A percentile compares a stretch with the other conserved stretches of the same genome.
phyloP scores from a whole-genome alignment of 2,888 invertebrate genomes.

The Cephus runcator region DNA sequence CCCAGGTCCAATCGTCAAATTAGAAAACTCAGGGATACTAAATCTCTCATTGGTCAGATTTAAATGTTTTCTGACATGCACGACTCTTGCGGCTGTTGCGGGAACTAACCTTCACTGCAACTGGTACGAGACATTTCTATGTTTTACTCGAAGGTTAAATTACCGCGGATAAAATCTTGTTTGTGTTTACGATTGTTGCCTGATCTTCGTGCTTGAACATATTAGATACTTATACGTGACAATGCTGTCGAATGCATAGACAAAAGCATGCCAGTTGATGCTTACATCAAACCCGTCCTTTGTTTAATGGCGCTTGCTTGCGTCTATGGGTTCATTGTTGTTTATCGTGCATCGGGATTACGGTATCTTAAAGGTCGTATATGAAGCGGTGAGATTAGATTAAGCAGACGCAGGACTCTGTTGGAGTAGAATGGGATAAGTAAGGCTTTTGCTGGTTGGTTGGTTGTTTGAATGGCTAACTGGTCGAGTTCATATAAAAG shows the following conservation, averaged over 20 bases:
- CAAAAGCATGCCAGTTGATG: neutral
- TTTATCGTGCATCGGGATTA: neutral
- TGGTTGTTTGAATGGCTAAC: neutral
- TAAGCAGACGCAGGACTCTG: neutral
- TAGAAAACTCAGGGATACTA: neutral
- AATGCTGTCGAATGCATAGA: neutral
- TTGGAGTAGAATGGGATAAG: neutral
- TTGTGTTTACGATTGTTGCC: neutral
- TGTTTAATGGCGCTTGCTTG: neutral
- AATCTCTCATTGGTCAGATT: neutral
- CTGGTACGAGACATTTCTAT: neutral
- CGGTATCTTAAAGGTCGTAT: neutral
- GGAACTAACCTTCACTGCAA: too few species aligned
- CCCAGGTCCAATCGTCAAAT: neutral
- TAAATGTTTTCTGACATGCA: neutral
- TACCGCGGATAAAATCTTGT: neutral
- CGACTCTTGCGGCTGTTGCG: too few species aligned
- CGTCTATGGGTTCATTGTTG: neutral
- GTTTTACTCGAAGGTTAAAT: neutral
- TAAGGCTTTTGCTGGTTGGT: neutral
- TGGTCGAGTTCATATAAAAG: neutral
- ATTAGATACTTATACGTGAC: neutral
- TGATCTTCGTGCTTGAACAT: neutral
- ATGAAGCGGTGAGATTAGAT: neutral
- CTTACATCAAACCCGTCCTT: neutral